These are phyloP conservation scores for Lymantria dispar DNA, from an alignment of 2,888 invertebrate genomes.

Conservation along the genomic window DNA sequence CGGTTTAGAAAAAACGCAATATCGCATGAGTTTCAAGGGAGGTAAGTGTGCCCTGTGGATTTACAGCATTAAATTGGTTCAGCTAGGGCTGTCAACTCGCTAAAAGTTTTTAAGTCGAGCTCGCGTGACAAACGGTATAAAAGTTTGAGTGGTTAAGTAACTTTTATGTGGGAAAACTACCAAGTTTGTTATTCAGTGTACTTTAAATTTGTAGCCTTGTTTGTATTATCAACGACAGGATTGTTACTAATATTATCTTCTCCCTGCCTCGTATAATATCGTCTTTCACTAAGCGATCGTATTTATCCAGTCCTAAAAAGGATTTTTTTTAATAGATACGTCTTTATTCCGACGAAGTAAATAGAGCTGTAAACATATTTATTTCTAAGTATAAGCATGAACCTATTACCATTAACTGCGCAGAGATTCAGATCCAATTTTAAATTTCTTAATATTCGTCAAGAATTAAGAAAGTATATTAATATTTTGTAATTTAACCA, in stretches of 20 bases:
- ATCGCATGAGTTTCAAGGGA: constrained; percentile 76
- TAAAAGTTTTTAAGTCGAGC: constrained; percentile 47
- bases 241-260: constrained; percentile 3
- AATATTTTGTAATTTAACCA: too few relatives aligned
- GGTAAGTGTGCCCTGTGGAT: constrained; percentile 78
- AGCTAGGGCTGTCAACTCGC: constrained; percentile 62
- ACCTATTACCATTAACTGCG: too few relatives aligned
- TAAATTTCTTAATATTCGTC: too few relatives aligned
- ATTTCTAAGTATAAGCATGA: too few relatives aligned
- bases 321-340: too few relatives aligned
- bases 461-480: too few relatives aligned
- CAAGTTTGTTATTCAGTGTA: constrained; percentile 37
- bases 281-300: too few relatives aligned
- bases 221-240: constrained; percentile 30
- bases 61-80: constrained; percentile 77
- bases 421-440: too few relatives aligned
- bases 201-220: constrained; percentile 37
- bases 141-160: constrained; percentile 41
- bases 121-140: constrained; percentile 48
- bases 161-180: constrained; percentile 35
- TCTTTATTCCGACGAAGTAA: too few relatives aligned
- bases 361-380: too few relatives aligned
- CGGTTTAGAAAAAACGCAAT: constrained; percentile 76
- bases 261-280: not conserved
- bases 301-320: too few relatives aligned